Evolutionary conservation across 2,888 invertebrate species (phyloP).

Genomic region (Melanotus villosus): DNA sequence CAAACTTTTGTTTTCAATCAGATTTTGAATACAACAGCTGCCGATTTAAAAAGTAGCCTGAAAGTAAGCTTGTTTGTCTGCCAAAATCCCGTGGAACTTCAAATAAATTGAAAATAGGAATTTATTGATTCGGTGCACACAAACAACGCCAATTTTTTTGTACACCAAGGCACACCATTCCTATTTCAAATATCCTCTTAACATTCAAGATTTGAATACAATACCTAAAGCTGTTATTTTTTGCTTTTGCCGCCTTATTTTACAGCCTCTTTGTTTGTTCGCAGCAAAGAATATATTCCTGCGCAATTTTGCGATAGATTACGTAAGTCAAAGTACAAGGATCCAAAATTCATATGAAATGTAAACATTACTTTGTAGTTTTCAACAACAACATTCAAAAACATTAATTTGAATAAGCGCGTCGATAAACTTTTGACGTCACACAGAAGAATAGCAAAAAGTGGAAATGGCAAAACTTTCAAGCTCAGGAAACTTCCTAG

Average conservation of each 20-base stretch:
- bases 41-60: not conserved
- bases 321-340: not conserved
- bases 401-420: conserved; percentile 7
- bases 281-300: too few relatives aligned
- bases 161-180: not conserved
- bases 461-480: not conserved
- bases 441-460: not conserved
- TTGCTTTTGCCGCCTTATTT: too few relatives aligned
- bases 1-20: conserved; percentile 21
- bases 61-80: conserved; percentile 4
- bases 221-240: not conserved
- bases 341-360: not conserved
- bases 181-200: not conserved
- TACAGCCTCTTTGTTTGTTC: too few relatives aligned
- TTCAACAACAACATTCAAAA: not conserved
- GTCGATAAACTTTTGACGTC: conserved; percentile 1
- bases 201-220: conserved; percentile 12
- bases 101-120: conserved; percentile 15
- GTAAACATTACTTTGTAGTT: not conserved
- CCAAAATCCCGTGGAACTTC: not conserved
- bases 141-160: conserved; percentile 1
- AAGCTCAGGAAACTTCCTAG: not conserved
- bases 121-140: conserved; percentile 9
- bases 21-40: conserved; percentile 14
- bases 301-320: too few relatives aligned